Base-by-base conservation (phyloP, 2,888 invertebrate species). In the Hylaea fasciaria region DNA sequence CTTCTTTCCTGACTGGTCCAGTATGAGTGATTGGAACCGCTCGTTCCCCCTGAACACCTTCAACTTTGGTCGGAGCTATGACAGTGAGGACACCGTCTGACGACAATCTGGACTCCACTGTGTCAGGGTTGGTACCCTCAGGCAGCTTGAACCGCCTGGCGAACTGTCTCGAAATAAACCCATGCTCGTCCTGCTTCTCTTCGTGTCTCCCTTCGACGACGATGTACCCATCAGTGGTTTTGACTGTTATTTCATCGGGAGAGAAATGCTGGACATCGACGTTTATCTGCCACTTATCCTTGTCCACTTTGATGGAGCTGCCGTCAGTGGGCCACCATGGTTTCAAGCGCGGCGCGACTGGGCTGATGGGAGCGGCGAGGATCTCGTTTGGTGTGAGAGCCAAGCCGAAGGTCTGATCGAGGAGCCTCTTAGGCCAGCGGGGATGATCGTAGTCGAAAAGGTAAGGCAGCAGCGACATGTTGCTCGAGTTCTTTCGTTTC, bases 171-270 rank as follows among this genome's bases (percentile, higher is more conserved):
- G 95, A 95, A 51, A 96, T 93, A 66, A 93, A 95, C 0, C 96
- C 96, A 72, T 96, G 95, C 37, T 95, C 94, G 69, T 96, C 96
- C 66, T 94, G 93, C 70, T 95, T 95, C 70, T 97, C 96, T 71
- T 96, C 95, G 74, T 97, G 97, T 77, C 95, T 96, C 0, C 95
- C 96, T 81, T 97, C 96, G 12, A 96, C 92, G 0, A 96, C 91
- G 9, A 97, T 93, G 47, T 83, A 92, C 46, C 95, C 94, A 57
- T 95, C 95, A 0, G 94, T 91, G 0, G 95, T 95, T 81, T 96
- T 96, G 0, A 97, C 96, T 0, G 93, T 93, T 32, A 97, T 94
- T 83, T 97, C 97, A 43, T 95, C 94, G 0, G 96, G 96, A 7
- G 94, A 89, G 73, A 96, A 97, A 70, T 96, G 95, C 62, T 95